Conservation (phyloP, 2,888 invertebrate species). For the Ormyrus pomaceus region DNA sequence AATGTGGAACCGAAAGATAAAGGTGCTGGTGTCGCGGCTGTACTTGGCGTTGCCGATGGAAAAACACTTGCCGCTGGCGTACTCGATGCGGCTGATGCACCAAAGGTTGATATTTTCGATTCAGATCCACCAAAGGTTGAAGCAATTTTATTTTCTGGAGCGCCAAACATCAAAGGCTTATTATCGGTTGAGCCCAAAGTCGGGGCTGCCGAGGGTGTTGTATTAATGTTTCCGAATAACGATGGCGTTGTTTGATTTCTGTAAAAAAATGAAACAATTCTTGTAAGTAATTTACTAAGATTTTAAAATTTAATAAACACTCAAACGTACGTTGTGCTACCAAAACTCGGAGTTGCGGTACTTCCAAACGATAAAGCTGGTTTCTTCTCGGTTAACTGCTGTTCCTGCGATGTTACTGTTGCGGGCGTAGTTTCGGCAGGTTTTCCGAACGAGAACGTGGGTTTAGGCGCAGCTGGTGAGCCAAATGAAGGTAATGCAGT, state of each 20-base stretch:
- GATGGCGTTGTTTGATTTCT: constrained; percentile 50
- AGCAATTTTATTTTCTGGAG: constrained; percentile 58
- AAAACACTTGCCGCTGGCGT: constrained; percentile 22
- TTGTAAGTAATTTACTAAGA: too few relatives aligned
- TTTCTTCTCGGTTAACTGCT: constrained; percentile 32
- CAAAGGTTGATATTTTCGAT: constrained; percentile 62
- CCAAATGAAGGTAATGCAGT: constrained; percentile 52
- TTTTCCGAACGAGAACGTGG: constrained; percentile 42
- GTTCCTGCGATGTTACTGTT: background rate
- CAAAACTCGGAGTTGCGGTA: constrained; percentile 33
- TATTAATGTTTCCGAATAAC: constrained; percentile 38
- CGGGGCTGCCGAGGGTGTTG: constrained; percentile 13
- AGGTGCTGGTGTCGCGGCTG: constrained; percentile 1
- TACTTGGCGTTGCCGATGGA: background rate
- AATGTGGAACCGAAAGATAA: constrained; percentile 56
- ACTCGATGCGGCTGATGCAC: constrained; percentile 48
- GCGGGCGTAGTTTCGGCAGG: constrained; percentile 8
- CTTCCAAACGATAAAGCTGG: constrained; percentile 52
- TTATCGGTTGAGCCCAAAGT: constrained; percentile 49
- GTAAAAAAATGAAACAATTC: background rate
- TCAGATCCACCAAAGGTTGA: constrained; percentile 61
- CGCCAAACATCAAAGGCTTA: constrained; percentile 60
- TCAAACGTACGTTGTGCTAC: constrained; percentile 35
- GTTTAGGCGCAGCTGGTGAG: constrained; percentile 32
- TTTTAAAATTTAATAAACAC: too few relatives aligned